Base-by-base conservation (phyloP, 2,797 vertebrate genomes). In the Crax fasciolata region DNA sequence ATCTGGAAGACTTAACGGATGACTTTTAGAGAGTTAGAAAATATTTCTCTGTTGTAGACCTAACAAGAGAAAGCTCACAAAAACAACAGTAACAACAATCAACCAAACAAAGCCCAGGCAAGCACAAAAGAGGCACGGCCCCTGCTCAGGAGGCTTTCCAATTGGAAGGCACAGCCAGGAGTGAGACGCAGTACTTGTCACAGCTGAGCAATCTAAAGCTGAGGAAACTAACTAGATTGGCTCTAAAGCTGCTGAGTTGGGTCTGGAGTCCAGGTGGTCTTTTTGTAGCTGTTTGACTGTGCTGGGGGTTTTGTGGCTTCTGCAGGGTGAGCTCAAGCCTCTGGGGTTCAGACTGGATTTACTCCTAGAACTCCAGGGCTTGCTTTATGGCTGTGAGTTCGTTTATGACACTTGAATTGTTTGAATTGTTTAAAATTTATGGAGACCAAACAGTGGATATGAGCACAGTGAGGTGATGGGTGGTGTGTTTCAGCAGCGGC, bases 131-230 rank as follows among this genome's bases (percentile, higher is more conserved):
- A 9, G 11, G 10, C 39, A 81, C 13, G 67, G 39, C 11, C 39
- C 11, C 1, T 62, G 39, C 28, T 78, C 41, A 30, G 66, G 20
- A 1, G 3, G 4, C 1, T 0, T n/a, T 52, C 18, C 0, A 2
- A 39, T 44, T 16, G 44, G 24, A 49, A 35, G 32, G 14, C 17
- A 54, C 75, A 75, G 21, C 10, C 46, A 9, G n/a, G 23, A 39
- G 44, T 62, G 72, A 35, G 18, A 7, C 13, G 13, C 20, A 9
- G n/a, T 18, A 55, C 23, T 32, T 48, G 32, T 23, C 62, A 46
- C 17, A 27, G 32, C 30, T n/a, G 24, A 81, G 57, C 21, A 52
- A 6, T 11, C 14, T 57, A 41, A 28, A 43, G 39, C 52, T 32
- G 21, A 71, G 44, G 63, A 65, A 43, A 23, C 17, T 28, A 80